Percentiles rank a stretch among this genome's conserved stretches.
Conservation (phyloP, 2,797 vertebrate genomes). For the Threskiornis aethiopicus region DNA sequence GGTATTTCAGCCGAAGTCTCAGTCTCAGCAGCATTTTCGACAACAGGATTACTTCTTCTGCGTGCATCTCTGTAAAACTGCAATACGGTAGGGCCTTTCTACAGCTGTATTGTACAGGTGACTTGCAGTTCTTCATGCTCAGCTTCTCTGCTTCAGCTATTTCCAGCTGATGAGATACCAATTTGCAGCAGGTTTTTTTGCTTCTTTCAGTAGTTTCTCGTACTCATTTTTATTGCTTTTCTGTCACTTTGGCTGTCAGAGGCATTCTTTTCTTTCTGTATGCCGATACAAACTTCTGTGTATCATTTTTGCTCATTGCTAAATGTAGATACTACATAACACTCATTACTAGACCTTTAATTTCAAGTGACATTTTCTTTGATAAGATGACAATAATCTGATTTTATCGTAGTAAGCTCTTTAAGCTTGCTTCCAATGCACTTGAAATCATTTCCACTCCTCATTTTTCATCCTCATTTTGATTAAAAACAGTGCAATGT, state of each 20-base stretch:
- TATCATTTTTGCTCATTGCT: background rate
- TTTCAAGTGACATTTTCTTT: background rate
- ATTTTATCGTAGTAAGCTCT: background rate
- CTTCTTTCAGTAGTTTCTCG: background rate
- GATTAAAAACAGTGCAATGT: background rate
- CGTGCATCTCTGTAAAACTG: background rate
- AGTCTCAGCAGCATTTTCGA: background rate
- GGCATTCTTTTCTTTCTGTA: background rate
- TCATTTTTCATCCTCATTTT: background rate
- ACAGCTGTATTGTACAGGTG: background rate
- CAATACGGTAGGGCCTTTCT: fast-evolving
- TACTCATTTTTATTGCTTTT: background rate
- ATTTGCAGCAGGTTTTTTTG: background rate
- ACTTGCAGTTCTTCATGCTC: background rate
- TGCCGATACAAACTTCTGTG: background rate
- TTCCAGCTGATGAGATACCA: background rate
- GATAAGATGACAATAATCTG: background rate
- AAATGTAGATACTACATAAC: background rate
- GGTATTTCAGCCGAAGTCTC: no score
- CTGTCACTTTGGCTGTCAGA: background rate
- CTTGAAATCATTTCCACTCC: background rate
- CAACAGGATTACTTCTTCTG: background rate
- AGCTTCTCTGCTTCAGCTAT: background rate
- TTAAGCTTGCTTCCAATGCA: background rate
- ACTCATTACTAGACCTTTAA: background rate